Percentiles rank a stretch among this genome's conserved stretches.
Conservation (phyloP, 2,113 vertebrate genomes). For the Macrotus californicus region DNA sequence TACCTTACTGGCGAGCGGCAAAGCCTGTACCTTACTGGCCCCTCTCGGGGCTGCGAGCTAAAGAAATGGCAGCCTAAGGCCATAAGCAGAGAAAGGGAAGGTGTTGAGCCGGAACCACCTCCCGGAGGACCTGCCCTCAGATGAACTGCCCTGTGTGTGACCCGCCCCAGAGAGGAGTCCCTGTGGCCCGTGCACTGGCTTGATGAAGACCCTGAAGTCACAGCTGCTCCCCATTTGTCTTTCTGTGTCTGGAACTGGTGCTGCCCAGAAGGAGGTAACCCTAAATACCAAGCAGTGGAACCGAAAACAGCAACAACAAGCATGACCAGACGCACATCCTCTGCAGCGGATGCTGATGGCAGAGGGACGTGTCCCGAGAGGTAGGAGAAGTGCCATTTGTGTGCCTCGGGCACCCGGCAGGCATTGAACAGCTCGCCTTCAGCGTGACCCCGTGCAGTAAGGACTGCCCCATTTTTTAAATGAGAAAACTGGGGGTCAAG, state of each 20-base stretch:
- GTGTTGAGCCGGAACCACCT: accelerated
- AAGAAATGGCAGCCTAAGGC: too few species aligned
- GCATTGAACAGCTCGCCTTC: neutral
- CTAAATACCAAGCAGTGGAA: neutral
- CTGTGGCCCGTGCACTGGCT: accelerated
- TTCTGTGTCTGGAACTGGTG: neutral
- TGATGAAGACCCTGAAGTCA: neutral
- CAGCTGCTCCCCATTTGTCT: neutral
- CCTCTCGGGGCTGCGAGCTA: neutral
- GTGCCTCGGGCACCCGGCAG: too few species aligned
- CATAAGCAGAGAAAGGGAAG: accelerated
- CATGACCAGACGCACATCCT: accelerated
- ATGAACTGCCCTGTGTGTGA: neutral
- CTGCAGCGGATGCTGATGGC: neutral
- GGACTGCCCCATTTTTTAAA: neutral
- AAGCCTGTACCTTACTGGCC: neutral
- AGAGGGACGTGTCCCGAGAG: neutral
- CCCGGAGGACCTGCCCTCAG: accelerated
- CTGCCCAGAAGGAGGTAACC: too few species aligned
- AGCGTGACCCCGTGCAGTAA: neutral
- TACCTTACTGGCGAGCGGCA: neutral
- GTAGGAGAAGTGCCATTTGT: neutral
- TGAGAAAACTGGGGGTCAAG: neutral
- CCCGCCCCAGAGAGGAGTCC: too few species aligned
- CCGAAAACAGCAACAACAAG: neutral